Conservation (phyloP, 1,140 invertebrate genomes). For the Papilio glaucus region DNA sequence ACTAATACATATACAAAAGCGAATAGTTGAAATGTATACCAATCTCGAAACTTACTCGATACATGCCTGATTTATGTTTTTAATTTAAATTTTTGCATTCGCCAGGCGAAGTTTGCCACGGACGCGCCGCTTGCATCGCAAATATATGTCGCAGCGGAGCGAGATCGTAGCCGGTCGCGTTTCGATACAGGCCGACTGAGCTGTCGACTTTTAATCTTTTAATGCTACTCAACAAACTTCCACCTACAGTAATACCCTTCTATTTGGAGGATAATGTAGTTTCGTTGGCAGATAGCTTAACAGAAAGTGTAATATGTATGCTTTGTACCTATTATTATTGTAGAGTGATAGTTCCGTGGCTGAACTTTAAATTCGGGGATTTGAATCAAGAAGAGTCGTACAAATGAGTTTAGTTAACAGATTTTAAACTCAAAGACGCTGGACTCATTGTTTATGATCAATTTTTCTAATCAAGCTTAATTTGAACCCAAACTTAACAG, state of each 20-base stretch:
- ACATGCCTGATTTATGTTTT: conserved; percentile 82
- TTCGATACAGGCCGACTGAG: conserved; percentile 76
- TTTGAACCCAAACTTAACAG: no score
- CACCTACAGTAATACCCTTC: conserved; percentile 52
- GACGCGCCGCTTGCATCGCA: conserved; percentile 80
- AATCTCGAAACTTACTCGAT: conserved; percentile 81
- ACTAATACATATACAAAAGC: conserved; percentile 61
- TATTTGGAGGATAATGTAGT: not conserved
- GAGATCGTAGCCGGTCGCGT: conserved; percentile 72
- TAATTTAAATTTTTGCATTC: conserved; percentile 84
- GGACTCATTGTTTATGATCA: no score
- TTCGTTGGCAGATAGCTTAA: conserved; percentile 2
- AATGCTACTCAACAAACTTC: conserved; percentile 81
- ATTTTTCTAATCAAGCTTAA: no score
- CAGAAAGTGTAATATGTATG: not conserved
- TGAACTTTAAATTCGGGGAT: no score
- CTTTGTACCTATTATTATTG: not conserved
- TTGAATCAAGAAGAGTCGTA: no score
- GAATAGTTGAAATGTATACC: conserved; percentile 77
- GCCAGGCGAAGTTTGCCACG: conserved; percentile 77
- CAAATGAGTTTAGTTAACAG: no score
- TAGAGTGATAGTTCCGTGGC: not conserved
- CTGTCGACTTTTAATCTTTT: conserved; percentile 82
- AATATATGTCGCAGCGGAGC: conserved; percentile 75
- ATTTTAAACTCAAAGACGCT: no score